Evolutionary conservation across 2,888 invertebrate genomes (phyloP), one percentile per base, ranked within the genome.

Genomic region (Malthinus flaveolus): DNA sequence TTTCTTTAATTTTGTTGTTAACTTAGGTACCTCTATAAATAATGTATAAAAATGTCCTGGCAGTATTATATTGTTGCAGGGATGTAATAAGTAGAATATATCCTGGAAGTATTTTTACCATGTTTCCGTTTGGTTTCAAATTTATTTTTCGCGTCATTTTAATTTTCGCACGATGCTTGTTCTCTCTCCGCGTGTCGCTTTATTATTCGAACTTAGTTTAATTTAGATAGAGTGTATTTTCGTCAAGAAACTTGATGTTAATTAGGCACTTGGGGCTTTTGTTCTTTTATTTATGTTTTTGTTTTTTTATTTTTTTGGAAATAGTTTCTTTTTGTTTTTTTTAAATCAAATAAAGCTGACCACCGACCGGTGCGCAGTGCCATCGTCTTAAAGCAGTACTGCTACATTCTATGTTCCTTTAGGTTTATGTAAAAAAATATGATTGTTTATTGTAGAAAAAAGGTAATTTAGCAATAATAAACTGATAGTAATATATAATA

Each of bases 41-140:
- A 23, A 23, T 23, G 23, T 23, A 23, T 23, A 23, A 23, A 57
- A 62, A 66, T 73, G 70, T 73, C 73, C 71, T 71, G 70, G 73
- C 77, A 77, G 77, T 77, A 77, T 77, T 76, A 76, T 69, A 76
- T 69, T 70, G 68, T 23, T 23, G 72, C 74, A 76, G 75, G 75
- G 71, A 64, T 58, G 65, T 54, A 23, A 23, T 23, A 23, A 61
- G 53, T 65, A 53, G 52, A 37, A 55, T 59, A 61, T 51, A 49
- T 49, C 60, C 60, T 60, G 54, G 51, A 55, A 58, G 58, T 59
- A 62, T 62, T 59, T 57, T 62, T 61, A 49, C 57, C 55, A 63
- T 58, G 58, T 57, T 61, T 62, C 60, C 36, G 61, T 59, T 36
- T 36, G 11, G 56, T 63, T 54, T 61, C 23, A 23, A 23, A 23